Evolutionary conservation across 2,113 vertebrate genomes (phyloP).

Genomic region (Daubentonia madagascariensis): DNA sequence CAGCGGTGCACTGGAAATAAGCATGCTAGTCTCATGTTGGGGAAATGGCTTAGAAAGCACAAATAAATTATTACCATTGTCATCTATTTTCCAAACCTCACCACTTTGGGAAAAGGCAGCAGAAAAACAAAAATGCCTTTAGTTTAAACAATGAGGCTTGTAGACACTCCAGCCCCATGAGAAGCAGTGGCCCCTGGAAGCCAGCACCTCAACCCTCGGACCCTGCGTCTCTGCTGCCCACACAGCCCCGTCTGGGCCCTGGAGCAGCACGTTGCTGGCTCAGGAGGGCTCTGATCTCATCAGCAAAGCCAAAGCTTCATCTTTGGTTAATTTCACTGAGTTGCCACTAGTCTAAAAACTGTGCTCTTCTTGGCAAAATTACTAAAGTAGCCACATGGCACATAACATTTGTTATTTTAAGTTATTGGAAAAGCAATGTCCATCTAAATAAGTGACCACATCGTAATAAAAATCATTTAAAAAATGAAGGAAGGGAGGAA

Average conservation of each 20-base stretch:
- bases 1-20: slow-evolving; percentile 44
- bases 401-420: slow-evolving; percentile 60
- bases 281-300: slow-evolving; percentile 67
- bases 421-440: slow-evolving; percentile 73
- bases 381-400: slow-evolving; percentile 73
- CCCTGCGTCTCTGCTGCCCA: slow-evolving; percentile 49
- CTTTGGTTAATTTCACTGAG: slow-evolving; percentile 91
- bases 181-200: slow-evolving; percentile 36
- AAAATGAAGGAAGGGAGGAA: slow-evolving; percentile 37
- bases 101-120: slow-evolving; percentile 70
- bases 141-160: slow-evolving; percentile 68
- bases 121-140: slow-evolving; percentile 57
- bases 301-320: slow-evolving; percentile 85
- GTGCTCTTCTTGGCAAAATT: slow-evolving; percentile 73
- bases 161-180: slow-evolving; percentile 74
- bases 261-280: no score
- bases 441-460: slow-evolving; percentile 63
- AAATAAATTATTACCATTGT: slow-evolving; percentile 46
- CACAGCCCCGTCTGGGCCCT: slow-evolving; percentile 52
- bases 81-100: slow-evolving; percentile 69
- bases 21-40: slow-evolving; percentile 28
- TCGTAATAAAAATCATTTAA: slow-evolving; percentile 65
- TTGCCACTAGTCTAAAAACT: slow-evolving; percentile 76
- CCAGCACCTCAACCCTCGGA: slow-evolving; percentile 16
- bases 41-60: slow-evolving; percentile 71